Evolutionary conservation across 2,888 invertebrate genomes (phyloP), one percentile per base, ranked within the genome.

Genomic region (Ischnura elegans): DNA sequence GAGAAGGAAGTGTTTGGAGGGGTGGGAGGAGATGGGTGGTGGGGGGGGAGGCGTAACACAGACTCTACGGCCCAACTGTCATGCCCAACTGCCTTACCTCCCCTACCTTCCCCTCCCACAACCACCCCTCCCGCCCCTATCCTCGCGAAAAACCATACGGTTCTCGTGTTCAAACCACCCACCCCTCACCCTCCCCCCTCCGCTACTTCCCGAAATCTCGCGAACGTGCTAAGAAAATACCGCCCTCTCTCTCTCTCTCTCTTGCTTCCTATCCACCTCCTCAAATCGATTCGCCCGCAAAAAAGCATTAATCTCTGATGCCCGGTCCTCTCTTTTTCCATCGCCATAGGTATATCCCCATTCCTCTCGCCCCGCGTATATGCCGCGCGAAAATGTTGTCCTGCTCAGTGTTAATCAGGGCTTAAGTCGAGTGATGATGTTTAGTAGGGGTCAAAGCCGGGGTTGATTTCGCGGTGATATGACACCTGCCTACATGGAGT

Each of bases 41-140:
- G n/a, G 86, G 85, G 25, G 46, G 55, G 13, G 42, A 55, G 66
- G 45, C 43, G 6, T 42, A 61, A 61, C 61, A 43, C 43, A 61
- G 36, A 90, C 36, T 61, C 90, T 66, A 45, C 61, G 61, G 90
- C 90, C 90, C 90, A 90, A 90, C 90, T 90, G 90, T 90, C 90
- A 90, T 61, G 61, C 61, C 90, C 90, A 90, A 90, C 55, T 90
- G 90, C 90, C 90, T 43, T 66, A 61, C 45, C 21, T 66, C 43
- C 61, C 10, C 61, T n/a, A 61, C 13, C 21, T n/a, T 42, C 36
- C 55, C 36, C 42, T 61, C 90, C 45, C 86, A 25, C 86, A 55
- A 47, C 55, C 55, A 19, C 45, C 42, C 86, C 45, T 86, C 86
- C 86, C 86, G 21, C 86, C 86, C 45, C 42, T 46, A 21, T 86